Conservation (phyloP, 2,113 vertebrate genomes). For the Misgurnus mizolepis region DNA sequence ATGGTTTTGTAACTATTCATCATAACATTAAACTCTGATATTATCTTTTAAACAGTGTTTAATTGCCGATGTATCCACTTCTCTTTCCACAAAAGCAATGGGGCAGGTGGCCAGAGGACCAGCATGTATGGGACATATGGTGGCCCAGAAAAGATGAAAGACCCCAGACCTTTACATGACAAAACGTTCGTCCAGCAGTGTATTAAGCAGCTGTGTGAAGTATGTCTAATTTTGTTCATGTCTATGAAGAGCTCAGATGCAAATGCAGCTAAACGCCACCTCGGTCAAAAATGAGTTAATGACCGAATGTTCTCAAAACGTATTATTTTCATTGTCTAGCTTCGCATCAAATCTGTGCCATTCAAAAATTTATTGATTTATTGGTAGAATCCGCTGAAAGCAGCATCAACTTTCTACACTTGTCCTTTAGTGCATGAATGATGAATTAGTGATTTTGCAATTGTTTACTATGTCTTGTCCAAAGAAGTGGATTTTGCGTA, state of each 20-base stretch:
- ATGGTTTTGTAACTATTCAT: background rate
- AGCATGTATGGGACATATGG: slow-evolving; percentile 85
- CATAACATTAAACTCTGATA: background rate
- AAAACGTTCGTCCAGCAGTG: slow-evolving; percentile 92
- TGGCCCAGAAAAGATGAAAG: slow-evolving; percentile 91
- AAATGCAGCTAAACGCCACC: too few species aligned
- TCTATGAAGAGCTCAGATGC: background rate
- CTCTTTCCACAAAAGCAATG: slow-evolving; percentile 71
- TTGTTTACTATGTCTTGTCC: too few species aligned
- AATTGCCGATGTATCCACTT: background rate
- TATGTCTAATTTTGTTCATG: slow-evolving; percentile 50
- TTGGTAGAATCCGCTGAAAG: too few species aligned
- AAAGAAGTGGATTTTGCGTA: too few species aligned
- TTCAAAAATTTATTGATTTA: too few species aligned
- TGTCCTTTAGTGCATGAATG: too few species aligned
- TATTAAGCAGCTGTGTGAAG: slow-evolving; percentile 91
- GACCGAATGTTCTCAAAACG: too few species aligned
- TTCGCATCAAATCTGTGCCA: too few species aligned
- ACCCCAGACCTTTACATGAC: slow-evolving; percentile 90
- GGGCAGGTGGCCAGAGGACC: slow-evolving; percentile 77
- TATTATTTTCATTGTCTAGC: too few species aligned
- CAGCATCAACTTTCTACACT: too few species aligned
- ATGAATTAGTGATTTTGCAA: too few species aligned
- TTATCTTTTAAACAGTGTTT: background rate
- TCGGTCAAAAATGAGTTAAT: too few species aligned